Evolutionary conservation across 2,797 vertebrate genomes (phyloP).

Genomic region (Rhinoraja longicauda): DNA sequence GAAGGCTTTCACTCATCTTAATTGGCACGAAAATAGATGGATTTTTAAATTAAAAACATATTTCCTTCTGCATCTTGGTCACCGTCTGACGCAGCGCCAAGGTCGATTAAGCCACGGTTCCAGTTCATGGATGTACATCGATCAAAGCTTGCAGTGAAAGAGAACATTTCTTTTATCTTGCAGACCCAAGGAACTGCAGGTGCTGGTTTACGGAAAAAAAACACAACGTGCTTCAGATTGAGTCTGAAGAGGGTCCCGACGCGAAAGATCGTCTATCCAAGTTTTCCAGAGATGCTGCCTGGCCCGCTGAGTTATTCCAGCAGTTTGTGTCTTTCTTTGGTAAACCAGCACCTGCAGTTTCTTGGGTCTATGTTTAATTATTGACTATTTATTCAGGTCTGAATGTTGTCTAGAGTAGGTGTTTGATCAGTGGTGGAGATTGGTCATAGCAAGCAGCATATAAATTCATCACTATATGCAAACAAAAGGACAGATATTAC

Average conservation of each 20-base stretch:
- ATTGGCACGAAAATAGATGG: neutral
- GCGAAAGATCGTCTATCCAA: too few species aligned
- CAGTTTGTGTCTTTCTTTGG: too few species aligned
- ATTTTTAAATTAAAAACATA: neutral
- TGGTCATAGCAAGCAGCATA: neutral
- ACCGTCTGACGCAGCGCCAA: neutral
- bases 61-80: neutral
- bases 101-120: neutral
- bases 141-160: too few species aligned
- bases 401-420: neutral
- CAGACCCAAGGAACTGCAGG: too few species aligned
- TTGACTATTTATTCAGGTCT: neutral
- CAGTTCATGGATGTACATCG: neutral
- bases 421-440: neutral
- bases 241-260: too few species aligned
- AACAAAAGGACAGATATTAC: neutral
- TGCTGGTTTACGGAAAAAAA: too few species aligned
- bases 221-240: too few species aligned
- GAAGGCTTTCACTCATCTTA: neutral
- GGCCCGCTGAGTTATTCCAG: too few species aligned
- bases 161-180: too few species aligned
- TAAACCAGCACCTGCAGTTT: too few species aligned
- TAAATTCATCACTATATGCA: neutral
- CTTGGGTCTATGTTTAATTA: neutral
- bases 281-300: too few species aligned